Percentiles rank a stretch among this genome's conserved stretches.
Conservation (phyloP, 2,797 vertebrate genomes). For the Triplophysa bombifrons region DNA sequence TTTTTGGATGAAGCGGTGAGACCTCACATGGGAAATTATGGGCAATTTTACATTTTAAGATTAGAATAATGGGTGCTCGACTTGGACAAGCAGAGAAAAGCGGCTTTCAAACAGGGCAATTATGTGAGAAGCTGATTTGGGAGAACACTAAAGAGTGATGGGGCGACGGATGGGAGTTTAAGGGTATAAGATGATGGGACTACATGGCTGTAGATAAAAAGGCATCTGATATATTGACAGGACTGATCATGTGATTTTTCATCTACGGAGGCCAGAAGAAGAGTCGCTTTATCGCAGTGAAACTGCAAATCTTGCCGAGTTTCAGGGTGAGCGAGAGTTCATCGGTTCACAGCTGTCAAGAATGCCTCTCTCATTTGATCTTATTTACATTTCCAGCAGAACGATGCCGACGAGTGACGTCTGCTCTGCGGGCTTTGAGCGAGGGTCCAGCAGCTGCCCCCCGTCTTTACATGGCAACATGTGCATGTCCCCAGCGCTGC, state of each 20-base stretch:
- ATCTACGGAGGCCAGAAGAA: slow-evolving; percentile 60
- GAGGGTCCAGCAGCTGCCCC: slow-evolving; percentile 74
- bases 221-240: slow-evolving; percentile 20
- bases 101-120: slow-evolving; percentile 78
- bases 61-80: slow-evolving; percentile 80
- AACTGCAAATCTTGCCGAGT: slow-evolving; percentile 18
- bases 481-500: slow-evolving; percentile 56
- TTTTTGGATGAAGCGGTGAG: slow-evolving; percentile 74
- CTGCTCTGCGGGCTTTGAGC: slow-evolving; percentile 54
- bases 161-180: slow-evolving; percentile 64
- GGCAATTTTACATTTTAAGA: slow-evolving; percentile 85
- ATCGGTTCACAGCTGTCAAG: slow-evolving; percentile 76
- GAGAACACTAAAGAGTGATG: slow-evolving; percentile 69
- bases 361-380: slow-evolving; percentile 70
- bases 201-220: slow-evolving; percentile 65
- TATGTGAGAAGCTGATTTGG: slow-evolving; percentile 73
- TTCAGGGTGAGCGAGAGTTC: slow-evolving; percentile 73
- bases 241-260: slow-evolving; percentile 57
- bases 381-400: slow-evolving; percentile 70
- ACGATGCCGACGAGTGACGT: slow-evolving; percentile 74
- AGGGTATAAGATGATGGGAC: slow-evolving; percentile 52
- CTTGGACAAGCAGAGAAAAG: slow-evolving; percentile 75
- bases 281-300: background rate
- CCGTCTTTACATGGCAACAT: slow-evolving; percentile 72
- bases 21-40: slow-evolving; percentile 80